Conservation (phyloP, 2,113 vertebrate genomes). For the Balaenoptera acutorostrata region DNA sequence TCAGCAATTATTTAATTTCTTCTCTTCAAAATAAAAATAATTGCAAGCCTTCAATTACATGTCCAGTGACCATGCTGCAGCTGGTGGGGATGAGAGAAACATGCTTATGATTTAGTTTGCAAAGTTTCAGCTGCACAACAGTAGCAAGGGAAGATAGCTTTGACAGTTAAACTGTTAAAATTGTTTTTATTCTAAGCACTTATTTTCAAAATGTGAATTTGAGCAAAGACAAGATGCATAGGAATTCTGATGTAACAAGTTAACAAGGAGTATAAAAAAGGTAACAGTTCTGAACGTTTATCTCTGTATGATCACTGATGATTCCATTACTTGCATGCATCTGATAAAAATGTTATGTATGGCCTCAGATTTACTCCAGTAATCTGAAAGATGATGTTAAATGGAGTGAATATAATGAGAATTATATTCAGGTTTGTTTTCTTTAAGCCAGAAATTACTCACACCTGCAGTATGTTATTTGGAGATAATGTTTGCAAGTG, state of each 20-base stretch:
- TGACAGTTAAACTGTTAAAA: background rate
- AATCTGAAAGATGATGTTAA: background rate
- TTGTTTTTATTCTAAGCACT: background rate
- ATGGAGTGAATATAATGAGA: background rate
- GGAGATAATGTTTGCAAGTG: background rate
- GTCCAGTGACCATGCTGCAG: background rate
- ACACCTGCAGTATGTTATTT: background rate
- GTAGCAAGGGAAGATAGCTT: background rate
- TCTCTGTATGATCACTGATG: background rate
- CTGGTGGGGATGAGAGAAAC: background rate
- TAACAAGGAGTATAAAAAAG: background rate
- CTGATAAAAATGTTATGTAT: background rate
- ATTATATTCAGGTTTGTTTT: background rate
- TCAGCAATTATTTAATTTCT: background rate
- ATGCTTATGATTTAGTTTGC: background rate
- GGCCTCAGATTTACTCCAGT: background rate
- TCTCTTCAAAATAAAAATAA: background rate
- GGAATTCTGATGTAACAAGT: background rate
- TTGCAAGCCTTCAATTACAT: background rate
- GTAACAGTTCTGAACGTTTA: background rate
- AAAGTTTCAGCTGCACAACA: background rate
- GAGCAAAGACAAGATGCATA: background rate
- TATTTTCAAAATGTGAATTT: slow-evolving; percentile 7
- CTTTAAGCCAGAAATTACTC: background rate
- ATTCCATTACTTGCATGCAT: background rate